Conservation (phyloP, 2,113 vertebrate species). For the Laticauda colubrina region DNA sequence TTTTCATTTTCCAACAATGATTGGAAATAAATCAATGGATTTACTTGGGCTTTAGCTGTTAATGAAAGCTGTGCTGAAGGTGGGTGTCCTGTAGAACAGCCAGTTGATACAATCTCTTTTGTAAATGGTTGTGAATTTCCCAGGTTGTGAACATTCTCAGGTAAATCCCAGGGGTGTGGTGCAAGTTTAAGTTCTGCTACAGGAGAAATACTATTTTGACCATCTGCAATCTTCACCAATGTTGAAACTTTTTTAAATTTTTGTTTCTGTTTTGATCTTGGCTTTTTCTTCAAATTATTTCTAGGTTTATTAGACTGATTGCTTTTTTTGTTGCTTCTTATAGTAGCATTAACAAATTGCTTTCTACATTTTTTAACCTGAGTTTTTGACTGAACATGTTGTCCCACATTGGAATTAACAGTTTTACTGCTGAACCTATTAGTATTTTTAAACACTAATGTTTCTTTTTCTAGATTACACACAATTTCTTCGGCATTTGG, state of each 20-base stretch:
- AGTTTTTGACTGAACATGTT: conserved; percentile 68
- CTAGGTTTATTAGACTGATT: conserved; percentile 66
- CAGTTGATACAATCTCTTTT: conserved; percentile 64
- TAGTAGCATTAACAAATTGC: conserved; percentile 61
- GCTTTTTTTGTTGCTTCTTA: conserved; percentile 73
- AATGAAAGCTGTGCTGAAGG: conserved; percentile 70
- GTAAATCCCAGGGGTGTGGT: conserved; percentile 62
- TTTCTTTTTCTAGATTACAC: conserved; percentile 76
- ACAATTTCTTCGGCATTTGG: conserved; percentile 78
- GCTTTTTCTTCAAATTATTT: conserved; percentile 70
- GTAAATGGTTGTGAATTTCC: conserved; percentile 64
- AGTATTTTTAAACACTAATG: conserved; percentile 73
- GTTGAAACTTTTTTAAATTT: conserved; percentile 69
- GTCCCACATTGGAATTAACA: conserved; percentile 57
- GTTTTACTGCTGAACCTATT: conserved; percentile 65
- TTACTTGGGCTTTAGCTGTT: conserved; percentile 61
- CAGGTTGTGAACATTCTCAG: conserved; percentile 54
- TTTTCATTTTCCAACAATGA: conserved; percentile 70
- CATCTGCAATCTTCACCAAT: conserved; percentile 67
- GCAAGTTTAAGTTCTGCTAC: conserved; percentile 59
- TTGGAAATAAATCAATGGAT: conserved; percentile 64
- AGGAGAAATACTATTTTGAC: conserved; percentile 54
- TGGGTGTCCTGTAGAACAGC: conserved; percentile 67
- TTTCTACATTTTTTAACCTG: conserved; percentile 78
- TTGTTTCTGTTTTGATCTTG: conserved; percentile 68